Conservation (phyloP, 2,888 invertebrate genomes). For the Andricus curvator region DNA sequence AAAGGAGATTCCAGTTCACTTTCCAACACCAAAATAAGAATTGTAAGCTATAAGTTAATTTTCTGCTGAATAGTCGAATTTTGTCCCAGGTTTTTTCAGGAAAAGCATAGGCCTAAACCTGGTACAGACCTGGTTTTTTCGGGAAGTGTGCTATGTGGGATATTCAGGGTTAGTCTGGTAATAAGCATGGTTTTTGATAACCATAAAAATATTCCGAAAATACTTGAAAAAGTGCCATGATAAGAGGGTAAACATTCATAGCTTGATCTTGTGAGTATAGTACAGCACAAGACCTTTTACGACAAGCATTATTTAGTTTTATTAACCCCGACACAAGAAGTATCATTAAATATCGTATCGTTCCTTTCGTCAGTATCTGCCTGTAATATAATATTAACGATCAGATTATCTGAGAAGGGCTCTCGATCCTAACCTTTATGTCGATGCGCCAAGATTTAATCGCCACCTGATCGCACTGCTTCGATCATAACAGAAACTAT, state of each 20-base stretch:
- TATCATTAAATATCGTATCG: slow-evolving; percentile 48
- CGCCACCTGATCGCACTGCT: slow-evolving; percentile 2
- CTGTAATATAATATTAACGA: slow-evolving; percentile 59
- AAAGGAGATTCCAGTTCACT: too few species aligned
- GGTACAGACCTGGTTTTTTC: too few species aligned
- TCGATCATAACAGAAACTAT: background rate
- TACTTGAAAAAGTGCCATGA: slow-evolving; percentile 58
- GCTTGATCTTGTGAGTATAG: slow-evolving; percentile 55
- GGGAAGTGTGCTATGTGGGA: too few species aligned
- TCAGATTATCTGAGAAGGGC: slow-evolving; percentile 53
- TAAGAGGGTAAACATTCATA: slow-evolving; percentile 53
- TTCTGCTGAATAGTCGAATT: too few species aligned
- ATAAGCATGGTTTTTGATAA: slow-evolving; percentile 60
- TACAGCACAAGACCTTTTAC: slow-evolving; percentile 62
- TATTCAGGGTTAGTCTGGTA: slow-evolving; percentile 43
- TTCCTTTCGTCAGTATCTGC: slow-evolving; percentile 44
- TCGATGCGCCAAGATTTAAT: background rate
- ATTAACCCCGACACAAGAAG: slow-evolving; percentile 61
- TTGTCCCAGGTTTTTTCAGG: too few species aligned
- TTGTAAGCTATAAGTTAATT: too few species aligned
- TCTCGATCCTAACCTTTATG: background rate
- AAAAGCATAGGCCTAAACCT: too few species aligned
- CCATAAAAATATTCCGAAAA: slow-evolving; percentile 59
- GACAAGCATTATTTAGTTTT: slow-evolving; percentile 67
- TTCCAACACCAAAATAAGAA: too few species aligned